Conservation (phyloP, 2,888 invertebrate species). For the Odontomyia ornata region DNA sequence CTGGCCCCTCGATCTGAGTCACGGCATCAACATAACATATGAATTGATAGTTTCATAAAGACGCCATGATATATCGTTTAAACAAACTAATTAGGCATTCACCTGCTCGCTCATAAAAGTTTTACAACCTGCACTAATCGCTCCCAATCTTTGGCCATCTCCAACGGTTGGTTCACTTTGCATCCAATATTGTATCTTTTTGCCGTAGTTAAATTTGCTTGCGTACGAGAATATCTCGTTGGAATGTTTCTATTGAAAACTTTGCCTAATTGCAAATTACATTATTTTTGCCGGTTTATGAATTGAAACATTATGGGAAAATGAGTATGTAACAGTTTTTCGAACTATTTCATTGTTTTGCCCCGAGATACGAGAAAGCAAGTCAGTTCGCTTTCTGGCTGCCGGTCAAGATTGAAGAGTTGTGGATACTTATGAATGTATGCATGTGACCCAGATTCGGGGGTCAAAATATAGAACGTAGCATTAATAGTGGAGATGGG, state of each 20-base stretch:
- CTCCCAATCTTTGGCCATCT: not conserved
- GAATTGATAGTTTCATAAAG: slow-evolving; percentile 24
- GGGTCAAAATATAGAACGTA: not conserved
- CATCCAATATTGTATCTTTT: too few relatives aligned
- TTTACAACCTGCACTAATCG: slow-evolving; percentile 25
- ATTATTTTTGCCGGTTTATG: not conserved
- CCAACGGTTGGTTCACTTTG: slow-evolving; percentile 25
- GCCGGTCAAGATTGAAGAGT: not conserved
- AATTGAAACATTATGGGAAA: not conserved
- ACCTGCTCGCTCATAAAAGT: slow-evolving; percentile 20
- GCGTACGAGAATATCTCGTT: not conserved
- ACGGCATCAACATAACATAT: not conserved
- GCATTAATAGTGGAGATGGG: too few relatives aligned
- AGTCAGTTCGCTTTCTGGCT: not conserved
- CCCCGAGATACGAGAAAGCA: not conserved
- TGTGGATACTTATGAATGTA: not conserved
- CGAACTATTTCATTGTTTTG: slow-evolving; percentile 1
- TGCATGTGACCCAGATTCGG: slow-evolving; percentile 1
- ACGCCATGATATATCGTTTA: not conserved
- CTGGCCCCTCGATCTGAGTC: not conserved
- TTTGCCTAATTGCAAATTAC: not conserved
- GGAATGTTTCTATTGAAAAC: not conserved
- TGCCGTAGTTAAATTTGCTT: not conserved
- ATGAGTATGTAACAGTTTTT: not conserved
- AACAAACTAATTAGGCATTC: slow-evolving; percentile 23